These are phyloP conservation scores for Gobio gobio DNA, from an alignment of 2,113 vertebrate genomes.

Conservation along the genomic window DNA sequence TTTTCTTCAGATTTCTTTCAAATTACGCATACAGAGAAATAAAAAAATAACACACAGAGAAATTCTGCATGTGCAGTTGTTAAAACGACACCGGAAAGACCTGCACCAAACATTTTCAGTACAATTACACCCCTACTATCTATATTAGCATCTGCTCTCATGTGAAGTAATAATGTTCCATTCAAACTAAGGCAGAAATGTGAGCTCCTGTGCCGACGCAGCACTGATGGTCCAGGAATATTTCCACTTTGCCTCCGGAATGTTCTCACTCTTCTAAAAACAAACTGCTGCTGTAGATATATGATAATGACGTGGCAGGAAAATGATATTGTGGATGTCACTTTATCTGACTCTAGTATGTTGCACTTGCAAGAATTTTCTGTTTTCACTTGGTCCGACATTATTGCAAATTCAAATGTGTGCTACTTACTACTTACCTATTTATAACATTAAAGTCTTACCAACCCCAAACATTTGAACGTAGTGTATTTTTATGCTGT, in stretches of 20 bases:
- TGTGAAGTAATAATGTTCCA: not conserved
- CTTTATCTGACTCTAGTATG: constrained; percentile 1
- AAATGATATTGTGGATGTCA: not conserved
- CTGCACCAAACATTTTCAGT: too few relatives aligned
- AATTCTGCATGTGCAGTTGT: not conserved
- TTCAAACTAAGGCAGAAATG: not conserved
- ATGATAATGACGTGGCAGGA: constrained; percentile 4
- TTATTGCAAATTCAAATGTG: not conserved
- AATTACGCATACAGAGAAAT: not conserved
- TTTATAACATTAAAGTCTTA: too few relatives aligned
- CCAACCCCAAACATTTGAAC: too few relatives aligned
- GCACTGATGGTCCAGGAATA: constrained; percentile 13
- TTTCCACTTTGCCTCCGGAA: not conserved
- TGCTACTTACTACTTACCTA: not conserved
- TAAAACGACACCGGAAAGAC: not conserved
- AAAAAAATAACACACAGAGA: not conserved
- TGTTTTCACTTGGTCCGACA: not conserved
- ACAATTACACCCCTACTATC: too few relatives aligned
- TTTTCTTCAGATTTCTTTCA: not conserved
- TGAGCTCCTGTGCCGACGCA: constrained; percentile 25
- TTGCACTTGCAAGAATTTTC: not conserved
- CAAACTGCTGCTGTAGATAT: not conserved
- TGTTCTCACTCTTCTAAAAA: not conserved
- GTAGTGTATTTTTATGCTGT: too few relatives aligned
- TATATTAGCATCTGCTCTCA: not conserved